A percentile compares a stretch with the other conserved stretches of the same genome.
These are phyloP conservation scores for Petroica traversi DNA, from an alignment of 2,113 vertebrate genomes.

Conservation along the genomic window DNA sequence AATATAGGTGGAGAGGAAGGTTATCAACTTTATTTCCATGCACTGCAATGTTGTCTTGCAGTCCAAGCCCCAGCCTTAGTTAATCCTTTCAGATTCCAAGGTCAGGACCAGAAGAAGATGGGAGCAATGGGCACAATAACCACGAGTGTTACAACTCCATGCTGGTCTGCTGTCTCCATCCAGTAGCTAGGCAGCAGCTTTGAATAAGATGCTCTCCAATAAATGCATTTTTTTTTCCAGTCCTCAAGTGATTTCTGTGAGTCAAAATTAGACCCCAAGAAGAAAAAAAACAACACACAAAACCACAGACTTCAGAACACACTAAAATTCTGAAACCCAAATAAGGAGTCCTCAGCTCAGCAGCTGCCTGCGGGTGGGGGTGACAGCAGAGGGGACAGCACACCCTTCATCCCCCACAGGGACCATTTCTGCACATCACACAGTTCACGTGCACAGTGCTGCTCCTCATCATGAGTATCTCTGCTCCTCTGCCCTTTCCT, in stretches of 20 bases:
- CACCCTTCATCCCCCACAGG: background rate
- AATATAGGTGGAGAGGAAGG: background rate
- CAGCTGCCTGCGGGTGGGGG: background rate
- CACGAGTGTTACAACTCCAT: fast-evolving
- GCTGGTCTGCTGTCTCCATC: background rate
- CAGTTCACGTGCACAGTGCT: background rate
- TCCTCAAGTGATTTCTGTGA: background rate
- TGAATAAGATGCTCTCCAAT: background rate
- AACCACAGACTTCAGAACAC: background rate
- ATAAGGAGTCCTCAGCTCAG: background rate
- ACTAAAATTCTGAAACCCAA: background rate
- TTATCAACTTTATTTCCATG: background rate
- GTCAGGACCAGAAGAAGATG: background rate
- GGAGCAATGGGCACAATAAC: background rate
- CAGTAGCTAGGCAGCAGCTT: background rate
- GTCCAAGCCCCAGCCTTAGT: background rate
- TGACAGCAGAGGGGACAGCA: background rate
- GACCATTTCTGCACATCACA: background rate
- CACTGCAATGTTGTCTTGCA: background rate
- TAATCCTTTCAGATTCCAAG: background rate
- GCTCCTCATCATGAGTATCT: background rate
- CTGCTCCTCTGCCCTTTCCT: background rate
- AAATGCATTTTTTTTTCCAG: background rate
- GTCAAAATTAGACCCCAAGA: background rate
- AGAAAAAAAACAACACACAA: too few relatives aligned